phyloP scores from a whole-genome alignment of 2,888 invertebrate genomes.

The Notodonta dromedarius region DNA sequence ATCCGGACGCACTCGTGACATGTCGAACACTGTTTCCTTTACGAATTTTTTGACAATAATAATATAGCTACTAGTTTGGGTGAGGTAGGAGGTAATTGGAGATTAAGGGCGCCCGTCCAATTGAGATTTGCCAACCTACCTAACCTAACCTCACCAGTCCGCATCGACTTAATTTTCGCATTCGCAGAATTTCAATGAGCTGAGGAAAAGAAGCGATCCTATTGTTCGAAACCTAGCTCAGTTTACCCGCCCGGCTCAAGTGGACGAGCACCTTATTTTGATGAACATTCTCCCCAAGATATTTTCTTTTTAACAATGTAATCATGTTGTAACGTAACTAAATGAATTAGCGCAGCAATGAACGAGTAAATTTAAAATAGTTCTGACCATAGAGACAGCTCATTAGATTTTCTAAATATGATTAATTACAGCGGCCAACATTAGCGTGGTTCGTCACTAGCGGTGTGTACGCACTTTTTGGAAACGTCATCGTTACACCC shows the following conservation, averaged over 20 bases:
- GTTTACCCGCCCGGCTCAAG: too few species aligned
- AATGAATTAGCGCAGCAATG: not conserved
- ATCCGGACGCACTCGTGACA: constrained; percentile 42
- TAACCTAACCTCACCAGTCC: too few species aligned
- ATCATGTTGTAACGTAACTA: too few species aligned
- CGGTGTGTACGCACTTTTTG: constrained; percentile 19
- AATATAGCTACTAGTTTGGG: constrained; percentile 13
- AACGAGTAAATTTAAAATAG: not conserved
- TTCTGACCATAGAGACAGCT: not conserved
- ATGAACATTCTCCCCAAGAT: too few species aligned
- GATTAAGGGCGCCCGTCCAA: too few species aligned
- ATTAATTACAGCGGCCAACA: constrained; percentile 6
- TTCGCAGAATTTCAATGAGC: too few species aligned
- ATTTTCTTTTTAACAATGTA: too few species aligned
- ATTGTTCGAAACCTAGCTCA: too few species aligned
- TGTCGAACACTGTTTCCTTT: constrained; percentile 37
- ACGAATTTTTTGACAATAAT: constrained; percentile 22
- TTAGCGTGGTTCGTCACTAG: constrained; percentile 4
- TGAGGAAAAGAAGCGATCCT: too few species aligned
- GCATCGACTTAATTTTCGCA: too few species aligned
- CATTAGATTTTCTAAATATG: constrained; percentile 6
- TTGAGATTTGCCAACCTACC: too few species aligned
- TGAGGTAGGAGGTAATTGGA: constrained; percentile 15
- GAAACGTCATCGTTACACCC: constrained; percentile 37
- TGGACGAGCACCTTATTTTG: too few species aligned